Evolutionary conservation across 2,113 vertebrate species (phyloP), one percentile per base, ranked within the genome.

Genomic region (Natator depressus): DNA sequence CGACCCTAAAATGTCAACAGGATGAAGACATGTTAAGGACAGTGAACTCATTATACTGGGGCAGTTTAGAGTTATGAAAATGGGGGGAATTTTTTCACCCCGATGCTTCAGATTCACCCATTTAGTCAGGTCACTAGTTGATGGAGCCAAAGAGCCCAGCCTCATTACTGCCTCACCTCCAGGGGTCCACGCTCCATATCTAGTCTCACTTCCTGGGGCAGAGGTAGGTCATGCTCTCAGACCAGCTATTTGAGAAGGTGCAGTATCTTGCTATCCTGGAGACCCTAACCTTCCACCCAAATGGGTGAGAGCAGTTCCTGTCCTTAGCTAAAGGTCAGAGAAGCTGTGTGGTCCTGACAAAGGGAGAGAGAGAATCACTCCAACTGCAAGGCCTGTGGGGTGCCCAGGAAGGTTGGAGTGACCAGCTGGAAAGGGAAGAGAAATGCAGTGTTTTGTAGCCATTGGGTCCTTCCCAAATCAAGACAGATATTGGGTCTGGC

Each of bases 1-100:
- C 99, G 99, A 47, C 99, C 99, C 99, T 99, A 96, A 93, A 88
- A 91, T 87, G 79, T 92, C 17, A 93, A 87, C 57, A 91, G 50
- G 54, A 90, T 22, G 75, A 76, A 14, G 17, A 59, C 38, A 47
- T 53, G 82, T 69, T 83, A 35, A 86, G 85, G 81, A 85, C 50
- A 27, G 69, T 89, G 51, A 80, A 50, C 16, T 11, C 6, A 51
- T 4, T 31, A 38, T 27, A 78, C 35, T 24, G 76, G 31, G 47
- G 16, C 24, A 2, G n/a, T 55, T 12, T 10, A 78, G 51, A 81
- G 10, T 47, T 49, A 27, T 53, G 49, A 78, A 87, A 88, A 22
- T 12, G 17, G n/a, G n/a, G 65, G 38, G 65, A 72, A 38, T n/a
- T 38, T 38, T 38, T 9, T 22, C 22, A 42, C 47, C 46, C 24